Conservation (phyloP, 2,797 vertebrate species). For the Ataeniobius toweri region DNA sequence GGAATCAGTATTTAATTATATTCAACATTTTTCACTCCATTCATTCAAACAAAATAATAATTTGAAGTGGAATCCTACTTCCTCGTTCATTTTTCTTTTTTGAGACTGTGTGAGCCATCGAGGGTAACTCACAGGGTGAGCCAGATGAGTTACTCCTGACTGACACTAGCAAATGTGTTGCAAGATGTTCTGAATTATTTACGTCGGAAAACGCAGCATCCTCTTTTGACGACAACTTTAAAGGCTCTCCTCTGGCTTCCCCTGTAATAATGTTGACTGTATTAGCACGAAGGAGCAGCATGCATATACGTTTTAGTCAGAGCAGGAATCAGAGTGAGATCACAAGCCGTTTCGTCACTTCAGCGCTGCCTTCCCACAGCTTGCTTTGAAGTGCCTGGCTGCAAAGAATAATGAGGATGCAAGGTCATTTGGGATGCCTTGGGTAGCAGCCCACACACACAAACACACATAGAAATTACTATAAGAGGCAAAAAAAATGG, state of each 20-base stretch:
- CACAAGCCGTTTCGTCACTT: conserved; percentile 65
- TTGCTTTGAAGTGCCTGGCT: conserved; percentile 71
- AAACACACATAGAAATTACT: conserved; percentile 31
- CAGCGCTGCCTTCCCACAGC: conserved; percentile 55
- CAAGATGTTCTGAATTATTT: conserved; percentile 64
- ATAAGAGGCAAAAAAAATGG: conserved; percentile 29
- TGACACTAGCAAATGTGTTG: conserved; percentile 49
- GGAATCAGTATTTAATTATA: conserved; percentile 17
- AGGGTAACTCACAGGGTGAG: conserved; percentile 18
- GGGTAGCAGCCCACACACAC: conserved; percentile 51
- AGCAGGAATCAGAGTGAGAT: conserved; percentile 63
- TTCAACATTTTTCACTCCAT: conserved; percentile 22
- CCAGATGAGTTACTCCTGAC: conserved; percentile 33
- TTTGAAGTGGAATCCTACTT: conserved; percentile 30
- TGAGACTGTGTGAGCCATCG: conserved; percentile 23
- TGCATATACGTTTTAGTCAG: conserved; percentile 43
- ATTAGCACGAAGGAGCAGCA: conserved; percentile 41
- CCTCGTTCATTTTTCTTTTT: conserved; percentile 23
- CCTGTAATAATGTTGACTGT: conserved; percentile 58
- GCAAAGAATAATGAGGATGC: conserved; percentile 76
- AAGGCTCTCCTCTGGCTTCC: conserved; percentile 46
- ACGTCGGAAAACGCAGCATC: conserved; percentile 48
- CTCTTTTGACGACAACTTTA: conserved; percentile 27
- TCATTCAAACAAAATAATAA: conserved; percentile 21
- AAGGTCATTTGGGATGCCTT: conserved; percentile 76